phyloP scores from a whole-genome alignment of 2,888 invertebrate species.

The Machimus rusticus region DNA sequence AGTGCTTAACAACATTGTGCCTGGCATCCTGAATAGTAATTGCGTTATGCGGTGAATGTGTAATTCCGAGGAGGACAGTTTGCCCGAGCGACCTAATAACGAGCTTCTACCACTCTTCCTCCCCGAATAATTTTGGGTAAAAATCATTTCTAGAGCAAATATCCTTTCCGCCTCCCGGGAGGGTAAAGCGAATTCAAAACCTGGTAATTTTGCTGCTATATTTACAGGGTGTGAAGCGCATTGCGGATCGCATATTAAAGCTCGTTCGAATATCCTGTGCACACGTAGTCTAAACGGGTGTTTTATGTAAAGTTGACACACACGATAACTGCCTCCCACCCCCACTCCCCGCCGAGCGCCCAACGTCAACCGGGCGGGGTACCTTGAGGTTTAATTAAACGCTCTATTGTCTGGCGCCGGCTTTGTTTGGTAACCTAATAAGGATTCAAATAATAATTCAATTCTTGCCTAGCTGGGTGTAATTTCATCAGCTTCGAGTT shows the following conservation, averaged over 20 bases:
- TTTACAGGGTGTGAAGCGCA: neutral
- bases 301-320: neutral
- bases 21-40: neutral
- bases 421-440: conserved; percentile 1
- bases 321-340: neutral
- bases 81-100: neutral
- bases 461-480: neutral
- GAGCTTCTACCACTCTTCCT: neutral
- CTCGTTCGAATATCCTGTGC: neutral
- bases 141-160: neutral
- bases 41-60: neutral
- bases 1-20: neutral
- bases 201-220: neutral
- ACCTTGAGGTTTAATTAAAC: neutral
- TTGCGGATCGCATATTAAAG: neutral
- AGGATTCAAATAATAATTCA: neutral
- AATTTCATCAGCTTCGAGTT: neutral
- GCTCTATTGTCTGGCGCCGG: neutral
- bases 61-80: neutral
- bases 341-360: neutral
- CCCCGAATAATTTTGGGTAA: neutral
- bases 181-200: neutral
- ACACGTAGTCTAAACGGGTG: neutral
- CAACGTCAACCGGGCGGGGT: neutral
- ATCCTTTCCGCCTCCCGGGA: neutral